These are phyloP conservation scores for Dendrolimus punctatus DNA, from an alignment of 1,140 invertebrate genomes.

Conservation along the genomic window DNA sequence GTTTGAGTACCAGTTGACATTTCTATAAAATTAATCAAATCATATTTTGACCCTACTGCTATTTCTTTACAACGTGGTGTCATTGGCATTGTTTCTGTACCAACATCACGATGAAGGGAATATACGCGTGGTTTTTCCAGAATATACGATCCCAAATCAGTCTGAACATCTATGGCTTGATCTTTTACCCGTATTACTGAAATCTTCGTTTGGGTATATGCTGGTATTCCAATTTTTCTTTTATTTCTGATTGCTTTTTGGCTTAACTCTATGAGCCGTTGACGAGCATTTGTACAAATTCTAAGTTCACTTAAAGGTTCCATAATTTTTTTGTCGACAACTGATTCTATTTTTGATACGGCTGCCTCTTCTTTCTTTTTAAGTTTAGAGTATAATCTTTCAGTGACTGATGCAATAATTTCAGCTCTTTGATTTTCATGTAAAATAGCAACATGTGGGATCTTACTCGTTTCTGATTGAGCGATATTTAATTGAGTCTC, in stretches of 20 bases:
- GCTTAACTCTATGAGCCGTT: constrained; percentile 72
- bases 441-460: constrained; percentile 31
- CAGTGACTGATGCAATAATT: constrained; percentile 80
- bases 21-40: constrained; percentile 46
- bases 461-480: constrained; percentile 21
- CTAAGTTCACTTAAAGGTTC: constrained; percentile 66
- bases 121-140: constrained; percentile 33
- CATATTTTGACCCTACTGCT: constrained; percentile 43
- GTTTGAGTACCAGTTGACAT: constrained; percentile 50
- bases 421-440: constrained; percentile 73
- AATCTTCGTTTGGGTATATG: constrained; percentile 75
- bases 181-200: constrained; percentile 73
- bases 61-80: constrained; percentile 59
- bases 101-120: constrained; percentile 37
- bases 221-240: constrained; percentile 71
- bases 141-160: constrained; percentile 61
- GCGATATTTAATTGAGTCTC: constrained; percentile 27
- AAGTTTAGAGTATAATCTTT: constrained; percentile 76
- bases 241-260: constrained; percentile 72
- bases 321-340: constrained; percentile 53
- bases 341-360: constrained; percentile 50
- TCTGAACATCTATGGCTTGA: constrained; percentile 68
- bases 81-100: constrained; percentile 51
- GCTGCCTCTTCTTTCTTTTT: constrained; percentile 73
- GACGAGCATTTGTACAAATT: constrained; percentile 72